Conservation (phyloP, 1,140 invertebrate species). For the Halictus rubicundus region DNA sequence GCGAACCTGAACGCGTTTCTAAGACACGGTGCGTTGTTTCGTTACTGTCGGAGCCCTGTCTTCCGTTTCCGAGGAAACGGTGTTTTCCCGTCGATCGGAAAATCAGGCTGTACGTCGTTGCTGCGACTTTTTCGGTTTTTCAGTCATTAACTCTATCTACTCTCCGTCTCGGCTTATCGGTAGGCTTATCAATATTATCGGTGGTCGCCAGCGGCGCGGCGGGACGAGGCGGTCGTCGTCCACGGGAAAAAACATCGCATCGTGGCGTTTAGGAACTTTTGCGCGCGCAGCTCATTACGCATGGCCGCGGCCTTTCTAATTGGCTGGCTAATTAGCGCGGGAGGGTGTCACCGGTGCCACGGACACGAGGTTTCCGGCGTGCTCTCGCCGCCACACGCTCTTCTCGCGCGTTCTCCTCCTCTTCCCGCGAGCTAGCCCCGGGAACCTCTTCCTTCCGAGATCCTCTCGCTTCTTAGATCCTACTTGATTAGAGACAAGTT, state of each 20-base stretch:
- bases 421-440: not conserved
- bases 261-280: slow-evolving; percentile 78
- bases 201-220: slow-evolving; percentile 40
- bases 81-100: no score
- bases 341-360: slow-evolving; percentile 59
- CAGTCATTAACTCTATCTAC: no score
- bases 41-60: not conserved
- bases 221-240: slow-evolving; percentile 55
- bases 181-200: slow-evolving; percentile 41
- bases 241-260: slow-evolving; percentile 66
- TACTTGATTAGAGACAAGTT: slow-evolving; percentile 39
- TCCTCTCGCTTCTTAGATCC: slow-evolving; percentile 27
- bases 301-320: slow-evolving; percentile 76
- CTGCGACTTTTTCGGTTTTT: no score
- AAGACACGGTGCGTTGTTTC: slow-evolving; percentile 1
- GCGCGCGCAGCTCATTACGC: slow-evolving; percentile 80
- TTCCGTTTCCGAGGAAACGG: no score
- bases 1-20: slow-evolving; percentile 18
- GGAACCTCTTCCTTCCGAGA: not conserved
- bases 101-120: no score
- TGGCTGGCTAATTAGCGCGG: slow-evolving; percentile 79
- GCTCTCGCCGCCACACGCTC: slow-evolving; percentile 8
- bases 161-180: not conserved
- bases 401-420: not conserved
- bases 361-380: slow-evolving; percentile 71